Conservation (phyloP, 2,888 invertebrate species). For the Troides aeacus region DNA sequence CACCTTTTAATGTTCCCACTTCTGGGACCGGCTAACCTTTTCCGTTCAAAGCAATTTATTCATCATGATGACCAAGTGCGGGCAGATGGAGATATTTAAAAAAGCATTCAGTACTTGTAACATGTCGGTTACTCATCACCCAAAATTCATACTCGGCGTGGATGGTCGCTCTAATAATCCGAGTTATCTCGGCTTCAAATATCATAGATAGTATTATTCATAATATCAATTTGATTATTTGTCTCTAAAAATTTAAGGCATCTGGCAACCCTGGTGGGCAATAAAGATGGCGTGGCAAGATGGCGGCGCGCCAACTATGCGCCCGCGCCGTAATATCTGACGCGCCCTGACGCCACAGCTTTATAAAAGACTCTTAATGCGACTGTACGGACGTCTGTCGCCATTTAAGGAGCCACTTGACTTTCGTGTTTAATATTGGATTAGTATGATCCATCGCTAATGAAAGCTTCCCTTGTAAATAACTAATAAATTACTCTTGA, state of each 20-base stretch:
- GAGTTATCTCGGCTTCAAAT: neutral
- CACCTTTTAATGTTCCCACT: too few relatives aligned
- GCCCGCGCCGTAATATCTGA: conserved; percentile 59
- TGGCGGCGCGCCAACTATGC: conserved; percentile 73
- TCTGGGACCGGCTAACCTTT: too few relatives aligned
- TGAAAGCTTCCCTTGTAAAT: conserved; percentile 33
- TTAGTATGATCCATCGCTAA: conserved; percentile 37
- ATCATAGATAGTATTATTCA: neutral
- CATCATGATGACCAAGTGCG: too few relatives aligned
- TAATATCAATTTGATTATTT: conserved; percentile 4
- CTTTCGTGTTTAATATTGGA: conserved; percentile 49
- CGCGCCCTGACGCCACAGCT: conserved; percentile 58
- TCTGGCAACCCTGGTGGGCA: conserved; percentile 24
- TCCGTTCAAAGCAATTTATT: too few relatives aligned
- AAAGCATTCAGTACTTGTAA: too few relatives aligned
- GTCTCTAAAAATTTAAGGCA: conserved; percentile 19
- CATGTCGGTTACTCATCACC: too few relatives aligned
- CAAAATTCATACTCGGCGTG: too few relatives aligned
- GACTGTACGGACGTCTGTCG: conserved; percentile 40
- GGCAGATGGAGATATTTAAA: too few relatives aligned
- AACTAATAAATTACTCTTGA: conserved; percentile 9
- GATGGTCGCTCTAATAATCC: too few relatives aligned
- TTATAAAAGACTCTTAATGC: conserved; percentile 32
- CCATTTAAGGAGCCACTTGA: conserved; percentile 67
- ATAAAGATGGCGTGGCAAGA: conserved; percentile 53